Evolutionary conservation across 64 coral and sea anemone genomes (phyloP), one percentile per base, ranked within the genome.

Genomic region (Dendrophyllia cribrosa): DNA sequence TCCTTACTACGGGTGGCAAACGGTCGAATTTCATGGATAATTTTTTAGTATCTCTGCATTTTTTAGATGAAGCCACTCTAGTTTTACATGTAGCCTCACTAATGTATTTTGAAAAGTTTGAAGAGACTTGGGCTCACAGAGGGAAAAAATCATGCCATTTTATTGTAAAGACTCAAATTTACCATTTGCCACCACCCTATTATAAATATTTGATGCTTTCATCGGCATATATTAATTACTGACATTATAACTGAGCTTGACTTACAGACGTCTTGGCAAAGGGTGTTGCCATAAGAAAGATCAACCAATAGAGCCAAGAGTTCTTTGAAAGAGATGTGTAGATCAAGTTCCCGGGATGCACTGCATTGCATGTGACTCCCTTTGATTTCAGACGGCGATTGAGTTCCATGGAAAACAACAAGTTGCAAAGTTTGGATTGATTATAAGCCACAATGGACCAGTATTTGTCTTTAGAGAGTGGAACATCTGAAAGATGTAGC

Each of bases 391-490:
- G 69, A 43, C 94, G 91, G 25, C 91, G 91, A 83, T 96, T 96
- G 34, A 99, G 72, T n/a, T 99, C 97, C 94, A 96, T 99, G 4
- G 97, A 93, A 20, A 99, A 95, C 59, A 99, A 52, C 43, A 99
- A 45, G 75, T 91, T 88, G 43, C 97, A 99, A 9, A 99, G 91
- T 85, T 99, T 99, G 59, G 97, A 99, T 59, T 99, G 97, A 69
- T 99, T 99, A 58, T 99, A 99, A 7, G 97, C 97, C 13, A 96
- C 80, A 47, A 99, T 96, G 4, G 97, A 93, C 93, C 94, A 96
- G 51, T 99, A 99, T 58, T 96, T 81, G 12, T 89, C 76, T 72
- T 84, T 87, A 20, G 94, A 0, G 46, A 96, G 94, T 22, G 97
- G 97, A 13, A 99, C 14, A 15, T 71, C 79, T 22, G 83, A 58